phyloP scores from a whole-genome alignment of 1,140 invertebrate species.

The Lucilia sericata region DNA sequence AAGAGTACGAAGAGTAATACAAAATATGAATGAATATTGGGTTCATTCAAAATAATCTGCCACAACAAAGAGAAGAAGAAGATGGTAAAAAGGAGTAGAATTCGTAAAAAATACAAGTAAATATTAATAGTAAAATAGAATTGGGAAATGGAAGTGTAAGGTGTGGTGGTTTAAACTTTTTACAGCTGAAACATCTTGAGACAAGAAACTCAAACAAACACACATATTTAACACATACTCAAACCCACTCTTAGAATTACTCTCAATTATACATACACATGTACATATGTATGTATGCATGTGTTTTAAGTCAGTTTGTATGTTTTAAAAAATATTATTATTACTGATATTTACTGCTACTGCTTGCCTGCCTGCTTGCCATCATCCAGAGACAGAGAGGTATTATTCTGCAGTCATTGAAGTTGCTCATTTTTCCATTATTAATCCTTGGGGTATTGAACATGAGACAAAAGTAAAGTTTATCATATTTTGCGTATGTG shows the following conservation, averaged over 20 bases:
- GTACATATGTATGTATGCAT: background rate
- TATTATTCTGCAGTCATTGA: conserved; percentile 47
- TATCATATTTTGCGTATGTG: conserved; percentile 55
- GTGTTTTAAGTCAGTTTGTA: background rate
- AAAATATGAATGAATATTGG: conserved; percentile 40
- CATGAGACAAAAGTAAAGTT: conserved; percentile 67
- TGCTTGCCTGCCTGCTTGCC: background rate
- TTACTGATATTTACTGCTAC: conserved; percentile 29
- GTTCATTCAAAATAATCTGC: conserved; percentile 41
- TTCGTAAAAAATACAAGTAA: background rate
- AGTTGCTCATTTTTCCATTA: conserved; percentile 68
- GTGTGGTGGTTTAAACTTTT: background rate
- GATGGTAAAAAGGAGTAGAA: background rate
- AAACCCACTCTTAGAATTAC: background rate
- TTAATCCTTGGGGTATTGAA: conserved; percentile 66
- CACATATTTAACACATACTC: background rate
- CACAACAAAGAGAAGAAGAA: background rate
- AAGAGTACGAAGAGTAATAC: conserved; percentile 1
- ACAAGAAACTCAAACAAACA: background rate
- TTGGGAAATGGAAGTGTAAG: conserved; percentile 1
- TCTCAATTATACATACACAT: background rate
- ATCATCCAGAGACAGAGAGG: conserved; percentile 6
- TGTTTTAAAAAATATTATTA: conserved; percentile 16
- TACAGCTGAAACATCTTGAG: conserved; percentile 27
- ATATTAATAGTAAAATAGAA: background rate